Conservation (phyloP, 2,888 invertebrate species). For the Limenitis camilla region DNA sequence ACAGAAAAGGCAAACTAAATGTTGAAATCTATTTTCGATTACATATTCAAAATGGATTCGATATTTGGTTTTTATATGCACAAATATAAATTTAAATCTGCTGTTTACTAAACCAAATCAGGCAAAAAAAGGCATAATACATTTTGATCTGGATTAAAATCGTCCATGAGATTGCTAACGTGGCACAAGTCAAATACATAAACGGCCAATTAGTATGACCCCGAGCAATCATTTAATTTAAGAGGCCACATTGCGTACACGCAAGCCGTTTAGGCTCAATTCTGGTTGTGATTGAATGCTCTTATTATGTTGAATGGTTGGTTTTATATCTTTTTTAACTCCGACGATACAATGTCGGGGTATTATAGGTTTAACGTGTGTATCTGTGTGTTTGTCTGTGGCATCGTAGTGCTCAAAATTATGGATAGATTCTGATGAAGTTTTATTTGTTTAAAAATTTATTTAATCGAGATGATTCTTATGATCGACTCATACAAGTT, state of each 20-base stretch:
- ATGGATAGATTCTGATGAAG: too few species aligned
- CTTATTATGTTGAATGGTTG: conserved; percentile 7
- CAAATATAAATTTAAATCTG: too few species aligned
- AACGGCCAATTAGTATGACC: conserved; percentile 36
- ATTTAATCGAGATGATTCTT: too few species aligned
- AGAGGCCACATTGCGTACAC: conserved; percentile 22
- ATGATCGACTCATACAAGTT: too few species aligned
- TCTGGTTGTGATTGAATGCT: conserved; percentile 21
- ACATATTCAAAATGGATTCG: too few species aligned
- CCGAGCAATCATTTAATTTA: conserved; percentile 37
- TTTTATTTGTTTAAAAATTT: too few species aligned
- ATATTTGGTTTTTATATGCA: too few species aligned
- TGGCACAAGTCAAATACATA: conserved; percentile 25
- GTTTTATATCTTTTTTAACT: not conserved
- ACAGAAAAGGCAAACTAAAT: too few species aligned
- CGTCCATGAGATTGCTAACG: conserved; percentile 10
- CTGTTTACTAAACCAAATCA: not conserved
- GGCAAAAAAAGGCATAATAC: not conserved
- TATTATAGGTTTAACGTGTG: too few species aligned
- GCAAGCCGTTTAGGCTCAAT: conserved; percentile 19
- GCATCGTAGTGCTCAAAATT: too few species aligned
- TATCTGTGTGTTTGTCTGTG: too few species aligned
- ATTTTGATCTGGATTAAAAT: conserved; percentile 1
- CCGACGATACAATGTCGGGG: not conserved
- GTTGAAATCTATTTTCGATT: too few species aligned